Evolutionary conservation across 2,113 vertebrate genomes (phyloP).

Genomic region (Misgurnus mizolepis): DNA sequence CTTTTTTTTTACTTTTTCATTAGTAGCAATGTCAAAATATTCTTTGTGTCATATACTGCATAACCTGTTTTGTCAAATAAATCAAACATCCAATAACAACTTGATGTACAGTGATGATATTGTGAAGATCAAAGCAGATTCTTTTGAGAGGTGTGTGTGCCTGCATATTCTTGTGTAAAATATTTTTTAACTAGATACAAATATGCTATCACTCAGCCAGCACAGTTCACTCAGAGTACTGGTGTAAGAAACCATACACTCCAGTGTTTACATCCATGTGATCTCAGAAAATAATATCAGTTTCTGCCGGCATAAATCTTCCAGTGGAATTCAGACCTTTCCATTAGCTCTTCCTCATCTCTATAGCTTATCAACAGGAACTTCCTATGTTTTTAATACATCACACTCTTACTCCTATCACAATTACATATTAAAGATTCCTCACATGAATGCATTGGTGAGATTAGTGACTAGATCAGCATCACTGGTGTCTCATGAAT

Average conservation of each 20-base stretch:
- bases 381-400: not conserved
- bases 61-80: not conserved
- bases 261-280: not conserved
- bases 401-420: constrained; percentile 14
- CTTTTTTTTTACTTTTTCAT: no score
- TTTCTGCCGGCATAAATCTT: constrained; percentile 32
- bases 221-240: constrained; percentile 24
- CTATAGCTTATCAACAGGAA: constrained; percentile 12
- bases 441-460: not conserved
- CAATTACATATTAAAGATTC: constrained; percentile 23
- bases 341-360: constrained; percentile 3
- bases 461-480: constrained; percentile 5
- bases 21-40: not conserved
- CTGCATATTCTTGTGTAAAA: not conserved
- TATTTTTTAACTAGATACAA: constrained; percentile 9
- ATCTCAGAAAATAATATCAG: constrained; percentile 22
- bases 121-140: constrained; percentile 24
- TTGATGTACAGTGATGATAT: not conserved
- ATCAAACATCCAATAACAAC: not conserved
- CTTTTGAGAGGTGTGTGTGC: not conserved
- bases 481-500: constrained; percentile 22
- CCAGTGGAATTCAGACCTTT: constrained; percentile 17
- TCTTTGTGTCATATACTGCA: no score
- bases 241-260: not conserved
- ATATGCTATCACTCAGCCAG: constrained; percentile 17